Conservation (phyloP, 1,140 invertebrate genomes). For the Drusus annulatus region DNA sequence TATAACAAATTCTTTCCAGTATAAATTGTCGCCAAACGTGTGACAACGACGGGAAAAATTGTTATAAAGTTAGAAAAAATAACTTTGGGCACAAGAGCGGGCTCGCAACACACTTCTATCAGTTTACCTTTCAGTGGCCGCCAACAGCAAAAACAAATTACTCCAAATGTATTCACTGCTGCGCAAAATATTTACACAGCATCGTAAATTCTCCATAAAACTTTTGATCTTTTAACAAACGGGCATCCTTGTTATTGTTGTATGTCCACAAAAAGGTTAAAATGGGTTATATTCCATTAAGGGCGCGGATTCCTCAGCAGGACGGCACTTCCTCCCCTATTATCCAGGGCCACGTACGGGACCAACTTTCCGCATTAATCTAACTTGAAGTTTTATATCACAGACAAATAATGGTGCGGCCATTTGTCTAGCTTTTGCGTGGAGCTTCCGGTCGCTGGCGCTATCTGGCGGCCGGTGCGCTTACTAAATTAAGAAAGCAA, state of each 20-base stretch:
- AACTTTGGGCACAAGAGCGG: no score
- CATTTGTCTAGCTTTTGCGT: slow-evolving; percentile 36
- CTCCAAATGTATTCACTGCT: background rate
- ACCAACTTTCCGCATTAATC: slow-evolving; percentile 42
- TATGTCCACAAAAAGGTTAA: slow-evolving; percentile 19
- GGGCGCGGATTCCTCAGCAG: slow-evolving; percentile 8
- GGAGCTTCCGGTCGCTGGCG: background rate
- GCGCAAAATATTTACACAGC: background rate
- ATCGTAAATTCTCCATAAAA: background rate
- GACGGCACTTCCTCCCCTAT: background rate
- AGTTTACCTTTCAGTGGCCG: no score
- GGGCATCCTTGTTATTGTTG: slow-evolving; percentile 17
- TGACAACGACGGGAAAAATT: no score
- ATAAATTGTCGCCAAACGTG: no score
- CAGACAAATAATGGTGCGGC: slow-evolving; percentile 29
- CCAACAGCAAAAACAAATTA: background rate
- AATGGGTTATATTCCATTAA: slow-evolving; percentile 33
- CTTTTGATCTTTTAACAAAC: slow-evolving; percentile 1
- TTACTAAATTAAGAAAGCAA: no score
- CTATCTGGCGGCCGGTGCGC: no score
- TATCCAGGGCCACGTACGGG: slow-evolving; percentile 7
- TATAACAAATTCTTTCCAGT: no score
- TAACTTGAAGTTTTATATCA: slow-evolving; percentile 46
- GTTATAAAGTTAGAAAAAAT: no score
- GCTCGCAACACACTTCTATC: no score